Evolutionary conservation across 1,140 invertebrate species (phyloP).

Genomic region (Idris sp.): DNA sequence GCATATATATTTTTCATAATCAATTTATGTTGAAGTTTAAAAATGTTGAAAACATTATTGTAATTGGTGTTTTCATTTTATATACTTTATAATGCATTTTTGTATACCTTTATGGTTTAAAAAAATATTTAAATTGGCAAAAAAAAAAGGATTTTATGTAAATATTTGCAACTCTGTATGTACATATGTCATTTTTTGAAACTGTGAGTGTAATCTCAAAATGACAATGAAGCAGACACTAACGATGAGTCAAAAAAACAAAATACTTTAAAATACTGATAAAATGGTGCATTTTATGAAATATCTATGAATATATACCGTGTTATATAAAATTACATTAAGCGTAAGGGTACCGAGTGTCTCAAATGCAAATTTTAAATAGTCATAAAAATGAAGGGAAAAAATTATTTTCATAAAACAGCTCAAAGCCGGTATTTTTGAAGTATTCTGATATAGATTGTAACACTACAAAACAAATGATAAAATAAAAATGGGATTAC

Average conservation of each 20-base stretch:
- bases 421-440: slow-evolving; percentile 38
- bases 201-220: slow-evolving; percentile 48
- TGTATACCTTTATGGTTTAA: no score
- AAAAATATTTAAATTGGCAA: no score
- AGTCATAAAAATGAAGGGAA: no score
- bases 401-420: slow-evolving; percentile 49
- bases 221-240: slow-evolving; percentile 54
- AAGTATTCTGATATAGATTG: slow-evolving; percentile 10
- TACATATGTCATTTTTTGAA: slow-evolving; percentile 15
- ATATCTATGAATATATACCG: slow-evolving; percentile 55
- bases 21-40: no score
- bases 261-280: slow-evolving; percentile 60
- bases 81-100: no score
- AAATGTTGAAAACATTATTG: no score
- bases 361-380: slow-evolving; percentile 28
- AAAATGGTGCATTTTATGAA: slow-evolving; percentile 63
- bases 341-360: slow-evolving; percentile 33
- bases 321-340: slow-evolving; percentile 36
- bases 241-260: slow-evolving; percentile 55
- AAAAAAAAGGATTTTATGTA: slow-evolving; percentile 25
- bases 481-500: slow-evolving; percentile 12
- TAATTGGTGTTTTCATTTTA: no score
- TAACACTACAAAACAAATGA: slow-evolving; percentile 4
- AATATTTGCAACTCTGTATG: slow-evolving; percentile 20
- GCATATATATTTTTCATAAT: no score